Evolutionary conservation across 1,140 invertebrate genomes (phyloP).

Genomic region (Drosophila nannoptera): DNA sequence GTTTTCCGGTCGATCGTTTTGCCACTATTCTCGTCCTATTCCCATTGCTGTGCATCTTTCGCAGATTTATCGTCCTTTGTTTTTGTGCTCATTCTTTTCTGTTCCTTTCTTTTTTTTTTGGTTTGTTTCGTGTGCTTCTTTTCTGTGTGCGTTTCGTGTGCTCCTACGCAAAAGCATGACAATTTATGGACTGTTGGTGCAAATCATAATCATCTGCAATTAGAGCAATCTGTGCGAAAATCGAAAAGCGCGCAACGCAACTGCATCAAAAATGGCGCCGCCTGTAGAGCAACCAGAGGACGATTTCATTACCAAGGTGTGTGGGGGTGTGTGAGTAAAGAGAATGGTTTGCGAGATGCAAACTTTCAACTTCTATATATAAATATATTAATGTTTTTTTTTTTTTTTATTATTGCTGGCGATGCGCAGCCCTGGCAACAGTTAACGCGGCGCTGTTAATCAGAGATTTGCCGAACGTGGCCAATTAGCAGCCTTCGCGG

Average conservation of each 20-base stretch:
- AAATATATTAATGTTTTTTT: too few relatives aligned
- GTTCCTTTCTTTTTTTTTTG: constrained; percentile 10
- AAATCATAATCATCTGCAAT: constrained; percentile 68
- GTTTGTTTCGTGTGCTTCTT: constrained; percentile 8
- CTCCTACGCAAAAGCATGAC: constrained; percentile 51
- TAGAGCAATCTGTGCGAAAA: constrained; percentile 15
- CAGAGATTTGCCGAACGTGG: constrained; percentile 12
- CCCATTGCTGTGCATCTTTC: not conserved
- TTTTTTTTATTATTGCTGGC: too few relatives aligned
- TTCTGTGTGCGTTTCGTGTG: constrained; percentile 10
- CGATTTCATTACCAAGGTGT: constrained; percentile 63
- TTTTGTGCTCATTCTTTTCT: constrained; percentile 20
- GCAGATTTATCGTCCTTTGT: not conserved
- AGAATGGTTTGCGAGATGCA: not conserved
- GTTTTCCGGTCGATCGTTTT: constrained; percentile 5
- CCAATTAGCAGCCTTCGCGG: constrained; percentile 25
- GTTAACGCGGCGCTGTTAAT: constrained; percentile 30
- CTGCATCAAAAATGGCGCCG: constrained; percentile 41
- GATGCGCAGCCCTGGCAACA: constrained; percentile 7
- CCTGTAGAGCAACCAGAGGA: constrained; percentile 62
- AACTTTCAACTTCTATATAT: not conserved
- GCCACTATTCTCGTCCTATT: constrained; percentile 3
- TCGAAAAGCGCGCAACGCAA: not conserved
- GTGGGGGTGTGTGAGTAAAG: constrained; percentile 6
- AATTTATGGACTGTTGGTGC: constrained; percentile 68